Conservation (phyloP, 2,113 vertebrate species). For the Onychostoma macrolepis region DNA sequence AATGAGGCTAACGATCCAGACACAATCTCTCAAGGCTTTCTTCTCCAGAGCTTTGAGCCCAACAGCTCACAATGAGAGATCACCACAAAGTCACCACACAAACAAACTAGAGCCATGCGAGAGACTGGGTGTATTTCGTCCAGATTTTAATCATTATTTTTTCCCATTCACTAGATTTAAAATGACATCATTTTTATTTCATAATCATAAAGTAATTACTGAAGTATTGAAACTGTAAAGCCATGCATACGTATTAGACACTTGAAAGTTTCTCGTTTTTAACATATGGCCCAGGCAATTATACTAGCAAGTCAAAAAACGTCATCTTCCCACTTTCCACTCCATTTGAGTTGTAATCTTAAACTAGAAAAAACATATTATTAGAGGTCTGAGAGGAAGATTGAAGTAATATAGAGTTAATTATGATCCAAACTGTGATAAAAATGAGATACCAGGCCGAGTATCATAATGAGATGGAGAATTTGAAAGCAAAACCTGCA, state of each 20-base stretch:
- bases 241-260: background rate
- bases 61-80: conserved; percentile 50
- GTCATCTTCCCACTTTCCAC: background rate
- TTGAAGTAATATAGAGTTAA: background rate
- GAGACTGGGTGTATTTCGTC: conserved; percentile 33
- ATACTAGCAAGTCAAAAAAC: background rate
- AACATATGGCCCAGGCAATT: background rate
- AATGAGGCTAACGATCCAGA: conserved; percentile 71
- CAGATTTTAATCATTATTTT: background rate
- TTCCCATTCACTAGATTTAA: background rate
- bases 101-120: conserved; percentile 58
- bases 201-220: background rate
- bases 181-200: background rate
- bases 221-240: background rate
- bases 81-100: conserved; percentile 45
- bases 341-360: conserved; percentile 3
- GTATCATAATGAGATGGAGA: background rate
- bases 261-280: background rate
- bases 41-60: conserved; percentile 36
- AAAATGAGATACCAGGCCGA: background rate
- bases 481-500: background rate
- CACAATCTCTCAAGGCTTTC: conserved; percentile 67
- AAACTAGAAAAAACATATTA: background rate
- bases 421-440: conserved; percentile 2
- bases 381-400: background rate